A percentile compares a stretch with the other conserved stretches of the same genome.
phyloP scores from a whole-genome alignment of 2,797 vertebrate species.

The Somateria mollissima region DNA sequence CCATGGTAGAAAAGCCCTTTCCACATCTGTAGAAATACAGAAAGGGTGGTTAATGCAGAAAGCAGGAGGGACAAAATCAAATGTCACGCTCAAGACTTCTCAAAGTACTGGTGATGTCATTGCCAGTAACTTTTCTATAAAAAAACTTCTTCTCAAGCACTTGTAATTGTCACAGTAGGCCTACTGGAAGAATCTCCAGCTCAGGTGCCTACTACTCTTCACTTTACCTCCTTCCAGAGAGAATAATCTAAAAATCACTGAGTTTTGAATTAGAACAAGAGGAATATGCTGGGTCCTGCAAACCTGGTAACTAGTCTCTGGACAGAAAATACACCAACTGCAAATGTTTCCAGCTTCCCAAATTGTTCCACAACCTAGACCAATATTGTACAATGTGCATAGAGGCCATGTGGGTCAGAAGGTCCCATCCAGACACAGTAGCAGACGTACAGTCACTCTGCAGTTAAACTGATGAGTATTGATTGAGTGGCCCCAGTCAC shows the following conservation, averaged over 20 bases:
- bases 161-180: neutral
- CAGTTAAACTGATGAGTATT: rapidly evolving
- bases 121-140: neutral
- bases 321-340: neutral
- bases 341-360: neutral
- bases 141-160: neutral
- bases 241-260: neutral
- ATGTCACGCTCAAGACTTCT: neutral
- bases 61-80: neutral
- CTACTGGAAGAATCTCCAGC: neutral
- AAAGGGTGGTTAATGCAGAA: neutral
- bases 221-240: neutral
- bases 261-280: neutral
- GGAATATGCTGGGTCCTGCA: neutral
- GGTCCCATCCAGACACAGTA: no score
- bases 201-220: neutral
- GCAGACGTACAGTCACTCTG: neutral
- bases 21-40: neutral
- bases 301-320: neutral
- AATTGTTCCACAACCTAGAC: neutral
- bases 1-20: neutral
- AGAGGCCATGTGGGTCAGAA: neutral
- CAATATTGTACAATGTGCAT: no score
- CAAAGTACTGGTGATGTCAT: no score
- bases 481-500: rapidly evolving